Evolutionary conservation across 2,888 invertebrate genomes (phyloP), one percentile per base, ranked within the genome.

Genomic region (Hydroisotoma schaefferi): DNA sequence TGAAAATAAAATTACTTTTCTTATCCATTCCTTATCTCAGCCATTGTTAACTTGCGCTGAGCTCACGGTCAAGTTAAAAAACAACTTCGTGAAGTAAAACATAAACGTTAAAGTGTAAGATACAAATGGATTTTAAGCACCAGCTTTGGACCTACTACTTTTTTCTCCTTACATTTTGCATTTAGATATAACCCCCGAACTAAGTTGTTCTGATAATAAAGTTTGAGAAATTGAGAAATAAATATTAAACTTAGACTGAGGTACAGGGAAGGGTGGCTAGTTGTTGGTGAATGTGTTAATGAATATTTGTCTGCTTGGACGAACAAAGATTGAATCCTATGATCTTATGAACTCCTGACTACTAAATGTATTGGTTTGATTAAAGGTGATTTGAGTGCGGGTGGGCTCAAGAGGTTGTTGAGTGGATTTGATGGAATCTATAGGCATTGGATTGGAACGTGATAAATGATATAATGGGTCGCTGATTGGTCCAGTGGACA

Each of bases 401-500:
- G 53, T 53, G 53, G 53, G 23, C 53, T 37, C 26, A 37, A 43
- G 51, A 53, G 23, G 6, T 3, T 25, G 4, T 46, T 23, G 23
- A 15, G 40, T 18, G 33, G 6, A 43, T 43, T 20, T n/a, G n/a
- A n/a, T n/a, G 43, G 43, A 52, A 52, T 52, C 52, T 37, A 52
- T 52, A 49, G 28, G 23, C n/a, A 47, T n/a, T 5, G 26, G 15
- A 37, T 52, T 20, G 53, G 52, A 53, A 57, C 48, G 58, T 57
- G 61, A 65, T 61, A 59, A 65, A 55, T 65, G 61, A 61, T 61
- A 59, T 53, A 46, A 55, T 47, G 56, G 54, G 43, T 51, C 61
- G 64, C 59, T 61, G 58, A 67, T 67, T 67, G 67, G 63, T 47
- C 57, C 54, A 43, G 55, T 48, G 61, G 66, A 44, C 43, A 47